Base-by-base conservation (phyloP, 2,888 invertebrate genomes). In the Hypomecis punctinalis region DNA sequence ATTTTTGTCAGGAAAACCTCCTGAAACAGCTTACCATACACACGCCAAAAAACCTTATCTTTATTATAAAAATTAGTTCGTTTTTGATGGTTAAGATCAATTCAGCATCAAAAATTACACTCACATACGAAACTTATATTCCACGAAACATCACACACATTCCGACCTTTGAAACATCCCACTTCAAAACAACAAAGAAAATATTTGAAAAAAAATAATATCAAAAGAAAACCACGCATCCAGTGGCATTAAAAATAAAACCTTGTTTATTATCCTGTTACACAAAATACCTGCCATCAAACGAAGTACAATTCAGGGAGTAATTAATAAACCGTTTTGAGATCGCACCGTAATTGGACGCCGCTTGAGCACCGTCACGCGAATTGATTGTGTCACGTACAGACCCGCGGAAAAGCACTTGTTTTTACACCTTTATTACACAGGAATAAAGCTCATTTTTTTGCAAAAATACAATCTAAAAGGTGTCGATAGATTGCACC, bases 311-410 rank as follows among this genome's bases (percentile, higher is more conserved):
- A 78, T 83, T 82, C 76, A 74, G 76, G 73, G 77, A 81, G 76
- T 84, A 84, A 87, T 89, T 86, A 89, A 85, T 83, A 82, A 83
- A 80, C 78, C 81, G 81, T 76, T 85, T 80, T 79, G 80, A 78
- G 77, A 82, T 77, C 78, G 80, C 72, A 66, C 73, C 75, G 79
- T 89, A 89, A 90, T 90, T 89, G 89, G 83, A 88, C 80, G 84
- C 78, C 84, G 77, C 85, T 87, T 79, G 76, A 83, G 81, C 72
- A 78, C 73, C 74, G 74, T 74, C 73, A 70, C 72, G 73, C 79
- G 82, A 77, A 84, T 82, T 82, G 86, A 82, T 85, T 81, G 82
- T 77, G 77, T 77, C 76, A 76, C 77, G 74, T 75, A 77, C 81
- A 83, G 68, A 58, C 56, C 13, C 70, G 65, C 46, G 51, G 49